Evolutionary conservation across 2,888 invertebrate species (phyloP).

Genomic region (Mesorhabditis belari): DNA sequence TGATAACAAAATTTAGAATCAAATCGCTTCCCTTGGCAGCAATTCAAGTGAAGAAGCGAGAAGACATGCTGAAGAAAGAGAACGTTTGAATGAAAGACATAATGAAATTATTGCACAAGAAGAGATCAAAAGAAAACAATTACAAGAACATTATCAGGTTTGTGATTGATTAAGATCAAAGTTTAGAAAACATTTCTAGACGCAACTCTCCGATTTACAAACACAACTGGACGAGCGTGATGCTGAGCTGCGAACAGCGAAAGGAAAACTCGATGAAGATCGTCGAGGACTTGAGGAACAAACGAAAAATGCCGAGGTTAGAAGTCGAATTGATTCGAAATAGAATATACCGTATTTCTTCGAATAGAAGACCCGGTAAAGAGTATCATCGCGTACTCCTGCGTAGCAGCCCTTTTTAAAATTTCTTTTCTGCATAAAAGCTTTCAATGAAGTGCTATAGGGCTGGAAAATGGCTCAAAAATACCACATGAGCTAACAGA

Average conservation of each 20-base stretch:
- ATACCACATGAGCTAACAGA: too few relatives aligned
- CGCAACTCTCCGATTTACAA: constrained; percentile 36
- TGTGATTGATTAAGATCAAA: background rate
- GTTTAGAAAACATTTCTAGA: constrained; percentile 9
- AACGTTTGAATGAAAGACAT: constrained; percentile 22
- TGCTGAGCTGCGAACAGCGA: constrained; percentile 26
- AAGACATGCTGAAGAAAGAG: constrained; percentile 25
- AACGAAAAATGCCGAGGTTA: constrained; percentile 18
- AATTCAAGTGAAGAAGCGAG: constrained; percentile 20
- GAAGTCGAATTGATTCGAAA: too few relatives aligned
- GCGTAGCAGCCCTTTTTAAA: too few relatives aligned
- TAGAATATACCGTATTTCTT: too few relatives aligned
- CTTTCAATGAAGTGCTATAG: too few relatives aligned
- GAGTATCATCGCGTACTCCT: too few relatives aligned
- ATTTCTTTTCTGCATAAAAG: too few relatives aligned
- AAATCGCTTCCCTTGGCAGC: constrained; percentile 4
- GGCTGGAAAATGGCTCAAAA: too few relatives aligned
- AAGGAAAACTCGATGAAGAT: constrained; percentile 37
- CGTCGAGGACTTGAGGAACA: constrained; percentile 29
- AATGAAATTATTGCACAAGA: constrained; percentile 33
- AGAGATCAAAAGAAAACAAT: constrained; percentile 25
- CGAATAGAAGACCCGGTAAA: too few relatives aligned
- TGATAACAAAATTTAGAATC: background rate
- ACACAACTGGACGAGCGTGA: constrained; percentile 37
- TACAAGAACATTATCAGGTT: constrained; percentile 28